Conservation (phyloP, 2,888 invertebrate species). For the Tortricodes alternella region DNA sequence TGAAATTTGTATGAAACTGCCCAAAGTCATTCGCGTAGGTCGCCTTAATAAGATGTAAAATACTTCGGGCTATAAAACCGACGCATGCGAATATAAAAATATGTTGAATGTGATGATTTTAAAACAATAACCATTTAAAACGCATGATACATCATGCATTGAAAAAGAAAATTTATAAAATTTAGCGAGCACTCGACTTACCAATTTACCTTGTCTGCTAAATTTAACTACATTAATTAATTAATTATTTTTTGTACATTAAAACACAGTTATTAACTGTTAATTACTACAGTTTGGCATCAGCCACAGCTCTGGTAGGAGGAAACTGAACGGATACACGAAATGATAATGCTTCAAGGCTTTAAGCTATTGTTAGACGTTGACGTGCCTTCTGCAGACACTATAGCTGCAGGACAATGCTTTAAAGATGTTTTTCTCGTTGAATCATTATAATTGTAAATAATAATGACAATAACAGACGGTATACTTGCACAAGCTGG, state of each 20-base stretch:
- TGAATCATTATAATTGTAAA: too few species aligned
- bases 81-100: conserved; percentile 49
- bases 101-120: conserved; percentile 36
- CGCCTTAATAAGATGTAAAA: conserved; percentile 31
- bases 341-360: conserved; percentile 49
- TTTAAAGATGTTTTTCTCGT: neutral
- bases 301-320: conserved; percentile 39
- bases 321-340: conserved; percentile 50
- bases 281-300: conserved; percentile 13
- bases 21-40: neutral
- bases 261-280: conserved; percentile 4
- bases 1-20: conserved; percentile 8
- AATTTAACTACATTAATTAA: conserved; percentile 17
- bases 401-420: conserved; percentile 3
- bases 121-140: conserved; percentile 37
- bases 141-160: conserved; percentile 60
- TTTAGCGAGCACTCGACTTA: conserved; percentile 31
- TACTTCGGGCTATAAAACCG: conserved; percentile 50
- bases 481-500: too few species aligned
- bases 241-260: conserved; percentile 16
- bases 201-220: conserved; percentile 26
- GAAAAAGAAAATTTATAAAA: conserved; percentile 35
- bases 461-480: too few species aligned
- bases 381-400: conserved; percentile 6
- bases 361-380: conserved; percentile 39